phyloP scores from a whole-genome alignment of 2,797 vertebrate genomes.

The Phoeniculus purpureus region DNA sequence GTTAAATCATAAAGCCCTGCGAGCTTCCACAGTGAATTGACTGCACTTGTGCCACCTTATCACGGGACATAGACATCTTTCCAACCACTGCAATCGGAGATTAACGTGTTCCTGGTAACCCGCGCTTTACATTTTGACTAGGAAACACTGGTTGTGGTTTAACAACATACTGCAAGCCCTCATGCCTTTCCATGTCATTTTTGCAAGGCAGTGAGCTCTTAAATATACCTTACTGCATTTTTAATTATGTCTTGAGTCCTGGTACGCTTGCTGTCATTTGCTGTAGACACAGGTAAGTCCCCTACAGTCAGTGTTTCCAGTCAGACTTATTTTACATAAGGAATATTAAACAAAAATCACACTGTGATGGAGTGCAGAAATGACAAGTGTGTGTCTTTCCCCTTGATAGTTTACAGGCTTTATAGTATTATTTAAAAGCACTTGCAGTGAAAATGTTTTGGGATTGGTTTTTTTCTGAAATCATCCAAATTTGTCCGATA shows the following conservation, averaged over 20 bases:
- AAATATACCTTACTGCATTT: neutral
- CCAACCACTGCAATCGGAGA: neutral
- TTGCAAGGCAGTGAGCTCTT: neutral
- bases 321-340: neutral
- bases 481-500: neutral
- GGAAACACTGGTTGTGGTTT: neutral
- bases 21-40: neutral
- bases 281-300: neutral
- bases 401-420: neutral
- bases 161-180: neutral
- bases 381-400: neutral
- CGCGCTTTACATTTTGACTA: neutral
- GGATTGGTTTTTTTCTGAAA: neutral
- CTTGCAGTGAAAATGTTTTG: neutral
- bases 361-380: neutral
- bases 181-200: neutral
- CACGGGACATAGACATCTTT: neutral
- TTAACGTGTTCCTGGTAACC: neutral
- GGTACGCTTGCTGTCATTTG: neutral
- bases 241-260: neutral
- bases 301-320: neutral
- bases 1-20: neutral
- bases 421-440: neutral
- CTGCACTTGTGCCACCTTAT: neutral
- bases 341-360: neutral